A percentile compares a stretch with the other conserved stretches of the same genome.
phyloP scores from a whole-genome alignment of 2,888 invertebrate genomes.

The Habroteleia sp. region DNA sequence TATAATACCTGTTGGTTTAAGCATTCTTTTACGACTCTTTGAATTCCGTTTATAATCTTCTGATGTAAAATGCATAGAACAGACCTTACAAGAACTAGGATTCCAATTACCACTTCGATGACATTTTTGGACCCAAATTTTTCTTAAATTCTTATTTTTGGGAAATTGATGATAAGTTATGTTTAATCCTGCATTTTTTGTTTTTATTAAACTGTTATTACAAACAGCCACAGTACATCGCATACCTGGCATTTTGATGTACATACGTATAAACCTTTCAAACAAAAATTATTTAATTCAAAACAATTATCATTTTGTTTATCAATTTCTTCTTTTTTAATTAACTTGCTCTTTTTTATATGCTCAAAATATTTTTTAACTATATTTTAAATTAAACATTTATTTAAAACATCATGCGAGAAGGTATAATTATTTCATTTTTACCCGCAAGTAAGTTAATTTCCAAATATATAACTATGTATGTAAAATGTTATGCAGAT shows the following conservation, averaged over 20 bases:
- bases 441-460: too few species aligned
- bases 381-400: too few species aligned
- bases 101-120: slow-evolving; percentile 27
- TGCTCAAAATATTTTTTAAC: too few species aligned
- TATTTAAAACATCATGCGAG: too few species aligned
- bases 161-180: slow-evolving; percentile 29
- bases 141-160: background rate
- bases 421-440: too few species aligned
- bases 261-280: too few species aligned
- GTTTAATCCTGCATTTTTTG: slow-evolving; percentile 21
- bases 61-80: slow-evolving; percentile 16
- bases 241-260: slow-evolving; percentile 38
- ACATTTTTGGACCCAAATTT: slow-evolving; percentile 20
- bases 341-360: too few species aligned
- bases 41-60: slow-evolving; percentile 14
- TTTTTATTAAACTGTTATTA: slow-evolving; percentile 30
- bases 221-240: slow-evolving; percentile 30
- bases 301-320: too few species aligned
- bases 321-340: too few species aligned
- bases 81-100: slow-evolving; percentile 20
- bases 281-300: too few species aligned
- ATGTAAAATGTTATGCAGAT: too few species aligned
- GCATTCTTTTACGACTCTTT: slow-evolving; percentile 10
- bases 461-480: too few species aligned
- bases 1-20: slow-evolving; percentile 21